Base-by-base conservation (phyloP, 2,797 vertebrate genomes). In the Myotis daubentonii region DNA sequence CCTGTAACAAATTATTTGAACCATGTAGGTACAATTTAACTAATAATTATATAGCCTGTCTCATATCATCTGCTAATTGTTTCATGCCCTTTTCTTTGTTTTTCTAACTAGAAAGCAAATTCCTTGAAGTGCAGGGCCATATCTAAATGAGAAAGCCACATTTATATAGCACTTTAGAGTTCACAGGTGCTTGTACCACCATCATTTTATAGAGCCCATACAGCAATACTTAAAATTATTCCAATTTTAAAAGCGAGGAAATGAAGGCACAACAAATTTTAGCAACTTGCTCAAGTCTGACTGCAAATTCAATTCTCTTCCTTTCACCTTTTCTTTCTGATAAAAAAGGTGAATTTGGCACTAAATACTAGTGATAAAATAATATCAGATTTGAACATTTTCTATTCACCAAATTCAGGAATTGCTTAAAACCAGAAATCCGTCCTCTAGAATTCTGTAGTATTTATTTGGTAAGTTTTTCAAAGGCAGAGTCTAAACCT, bases 311-410 rank as follows among this genome's bases (percentile, higher is more conserved):
- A 85, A 60, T 60, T 91, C 65, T 33, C 65, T 68, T 72, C 72
- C 78, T 82, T 87, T n/a, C 65, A 68, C n/a, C 25, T 83, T 41
- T 55, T 80, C 88, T 94, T 93, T 90, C 87, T 82, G 25, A 90
- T 82, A 83, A 87, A 55, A 28, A 87, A 94, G 22, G 19, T 15
- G 38, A 72, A 87, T 81, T 16, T 75, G 49, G 49, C 33, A 89
- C 62, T 82, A 62, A 87, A 71, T 55, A 51, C 11, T 36, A 57
- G 25, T 60, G 33, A 89, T 15, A 78, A 82, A 87, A 83, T 53
- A 38, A 13, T 41, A 78, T 76, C n/a, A 83, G 66, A 93, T 44
- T 25, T 91, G 57, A 57, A 83, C 41, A 84, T 79, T 44, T 94
- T 78, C 75, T 90, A 11, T 36, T 90, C 44, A 90, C 16, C 33